Evolutionary conservation across 92 coral and sea anemone genomes (phyloP), one percentile per base, ranked within the genome.

Genomic region (Zoanthus solanderi): DNA sequence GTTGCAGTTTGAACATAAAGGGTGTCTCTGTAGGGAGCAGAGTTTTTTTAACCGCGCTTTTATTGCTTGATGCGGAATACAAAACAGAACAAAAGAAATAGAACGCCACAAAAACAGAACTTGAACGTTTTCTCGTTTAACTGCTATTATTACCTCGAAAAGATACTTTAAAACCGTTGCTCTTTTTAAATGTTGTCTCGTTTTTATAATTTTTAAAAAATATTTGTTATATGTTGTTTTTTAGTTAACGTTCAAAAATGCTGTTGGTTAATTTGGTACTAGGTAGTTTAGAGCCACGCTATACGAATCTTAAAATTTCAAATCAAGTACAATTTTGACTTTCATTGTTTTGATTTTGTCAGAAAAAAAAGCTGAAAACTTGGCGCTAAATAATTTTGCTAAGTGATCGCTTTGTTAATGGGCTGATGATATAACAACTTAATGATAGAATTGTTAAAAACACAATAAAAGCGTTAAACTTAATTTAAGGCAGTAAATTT

Each of bases 321-420:
- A 37, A 37, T 37, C 42, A 37, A 37, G 42, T 37, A 37, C 42
- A 50, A 50, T 50, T 50, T 50, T 1, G 10, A 67, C 28, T 52
- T 76, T 76, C 48, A 17, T 76, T 52, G 80, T 76, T 76, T 50
- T 76, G 61, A 7, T 77, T 54, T 77, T 77, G 67, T 29, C 31
- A 17, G 7, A 75, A 11, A 28, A 58, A 60, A 45, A 60, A 44
- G 72, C 46, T n/a, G 18, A 42, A 14, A 18, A 44, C 37, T 81
- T 9, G 66, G 23, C 0, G 83, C 57, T 56, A 17, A 56, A 66
- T 66, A 54, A 67, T 45, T 45, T 23, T 4, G 46, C 29, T 65
- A 18, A 65, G 75, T 81, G 66, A 37, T 15, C 46, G 85, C 17
- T 45, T 66, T 47, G 57, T 37, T 37, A 28, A 47, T 81, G 29